Conservation (phyloP, 1,140 invertebrate species). For the Neuroterus valhalla region DNA sequence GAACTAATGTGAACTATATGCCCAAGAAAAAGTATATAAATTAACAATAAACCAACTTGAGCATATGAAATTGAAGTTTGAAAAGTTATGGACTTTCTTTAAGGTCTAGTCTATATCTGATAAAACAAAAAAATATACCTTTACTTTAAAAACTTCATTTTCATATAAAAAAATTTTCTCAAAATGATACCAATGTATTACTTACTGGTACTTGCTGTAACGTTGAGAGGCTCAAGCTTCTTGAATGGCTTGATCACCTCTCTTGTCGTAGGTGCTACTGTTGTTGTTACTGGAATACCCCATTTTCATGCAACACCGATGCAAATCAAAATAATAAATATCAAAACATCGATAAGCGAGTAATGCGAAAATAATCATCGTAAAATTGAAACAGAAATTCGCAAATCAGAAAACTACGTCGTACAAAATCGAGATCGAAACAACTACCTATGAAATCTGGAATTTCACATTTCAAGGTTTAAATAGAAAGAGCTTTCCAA, state of each 20-base stretch:
- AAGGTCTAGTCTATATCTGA: not conserved
- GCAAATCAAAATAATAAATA: slow-evolving; percentile 66
- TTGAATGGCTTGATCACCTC: slow-evolving; percentile 64
- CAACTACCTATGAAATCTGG: too few species aligned
- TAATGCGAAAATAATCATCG: slow-evolving; percentile 35
- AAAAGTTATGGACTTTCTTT: too few species aligned
- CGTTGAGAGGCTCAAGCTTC: slow-evolving; percentile 63
- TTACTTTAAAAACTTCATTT: not conserved
- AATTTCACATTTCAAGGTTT: too few species aligned
- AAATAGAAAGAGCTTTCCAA: too few species aligned
- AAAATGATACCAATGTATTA: slow-evolving; percentile 45
- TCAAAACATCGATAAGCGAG: slow-evolving; percentile 51
- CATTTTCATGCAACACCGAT: slow-evolving; percentile 75
- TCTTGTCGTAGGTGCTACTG: slow-evolving; percentile 67
- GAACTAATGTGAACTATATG: too few species aligned
- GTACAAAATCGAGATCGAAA: too few species aligned
- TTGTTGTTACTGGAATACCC: slow-evolving; percentile 73
- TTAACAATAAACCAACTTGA: too few species aligned
- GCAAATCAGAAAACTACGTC: too few species aligned
- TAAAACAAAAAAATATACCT: slow-evolving; percentile 3
- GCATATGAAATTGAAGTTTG: too few species aligned
- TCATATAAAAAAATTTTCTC: not conserved
- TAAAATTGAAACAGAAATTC: not conserved
- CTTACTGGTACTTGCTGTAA: slow-evolving; percentile 67
- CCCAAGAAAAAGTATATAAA: too few species aligned